phyloP scores from a whole-genome alignment of 2,888 invertebrate species.

The Pterostichus madidus region DNA sequence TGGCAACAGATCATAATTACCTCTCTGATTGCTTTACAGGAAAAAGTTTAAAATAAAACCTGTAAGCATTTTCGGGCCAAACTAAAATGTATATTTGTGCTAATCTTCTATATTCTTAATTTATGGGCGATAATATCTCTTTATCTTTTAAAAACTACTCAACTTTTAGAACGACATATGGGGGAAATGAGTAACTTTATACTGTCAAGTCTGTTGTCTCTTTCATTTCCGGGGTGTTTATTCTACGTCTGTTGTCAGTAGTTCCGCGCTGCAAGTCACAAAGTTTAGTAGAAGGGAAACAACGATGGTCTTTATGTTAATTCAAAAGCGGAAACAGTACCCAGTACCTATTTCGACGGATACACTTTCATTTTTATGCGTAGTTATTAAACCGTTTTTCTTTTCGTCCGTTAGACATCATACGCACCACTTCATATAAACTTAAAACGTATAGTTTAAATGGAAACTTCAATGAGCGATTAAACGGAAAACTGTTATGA shows the following conservation, averaged over 20 bases:
- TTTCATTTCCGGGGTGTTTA: conserved; percentile 34
- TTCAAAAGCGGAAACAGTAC: conserved; percentile 53
- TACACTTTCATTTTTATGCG: conserved; percentile 62
- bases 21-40: too few relatives aligned
- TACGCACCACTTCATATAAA: conserved; percentile 43
- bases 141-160: too few relatives aligned
- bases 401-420: conserved; percentile 38
- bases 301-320: conserved; percentile 47
- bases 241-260: conserved; percentile 1
- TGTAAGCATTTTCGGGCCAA: too few relatives aligned
- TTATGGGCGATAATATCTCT: too few relatives aligned
- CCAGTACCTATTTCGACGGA: conserved; percentile 17
- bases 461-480: conserved; percentile 29
- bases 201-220: not conserved
- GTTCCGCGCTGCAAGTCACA: conserved; percentile 10
- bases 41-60: too few relatives aligned
- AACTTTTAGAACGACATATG: too few relatives aligned
- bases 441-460: conserved; percentile 18
- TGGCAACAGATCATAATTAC: too few relatives aligned
- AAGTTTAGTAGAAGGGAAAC: conserved; percentile 10
- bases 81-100: too few relatives aligned
- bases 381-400: conserved; percentile 53
- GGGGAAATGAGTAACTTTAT: conserved; percentile 1
- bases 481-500: too few relatives aligned
- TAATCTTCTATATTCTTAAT: too few relatives aligned